Base-by-base conservation (phyloP, 1,140 invertebrate genomes). In the Euura saliciscinereae region DNA sequence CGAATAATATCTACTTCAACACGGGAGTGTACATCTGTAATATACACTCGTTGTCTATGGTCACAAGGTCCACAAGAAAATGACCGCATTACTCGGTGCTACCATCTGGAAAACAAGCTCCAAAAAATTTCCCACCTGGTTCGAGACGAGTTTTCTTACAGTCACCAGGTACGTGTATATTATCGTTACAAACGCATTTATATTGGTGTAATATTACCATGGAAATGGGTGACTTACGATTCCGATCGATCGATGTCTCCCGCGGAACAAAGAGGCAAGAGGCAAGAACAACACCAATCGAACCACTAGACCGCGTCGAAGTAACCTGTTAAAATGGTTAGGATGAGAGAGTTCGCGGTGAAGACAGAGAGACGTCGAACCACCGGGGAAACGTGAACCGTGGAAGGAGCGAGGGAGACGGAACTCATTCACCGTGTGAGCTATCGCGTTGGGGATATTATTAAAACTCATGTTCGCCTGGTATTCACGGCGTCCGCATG, bases 51-150 rank as follows among this genome's bases (percentile, higher is more conserved):
- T 28, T 28, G 28, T 28, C 28, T 28, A 28, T 28, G 28, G 28
- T 28, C 28, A 1, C 28, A 28, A 28, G 28, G 28, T 28, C 28
- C 28, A 28, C 28, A 28, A 28, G 28, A 59, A 59, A 59, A 11
- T 8, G 51, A 59, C 51, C 51, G 51, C 51, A 59, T 59, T 59
- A 59, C 51, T n/a, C 51, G 51, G 51, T 59, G 51, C 51, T 59
- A 59, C 51, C 51, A 59, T 59, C 51, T 59, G 51, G 51, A 59
- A 59, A 59, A 59, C 51, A n/a, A 59, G 51, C 51, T 59, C 51
- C 51, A 11, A 59, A 59, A 59, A 59, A n/a, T 59, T n/a, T n/a
- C 51, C 51, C 51, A 59, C 51, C 51, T n/a, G 3, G 51, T 59
- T n/a, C 0, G 13, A 59, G 51, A 59, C 3, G 51, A 59, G 8